Base-by-base conservation (phyloP, 2,113 vertebrate genomes). In the Kobus ellipsiprymnus region DNA sequence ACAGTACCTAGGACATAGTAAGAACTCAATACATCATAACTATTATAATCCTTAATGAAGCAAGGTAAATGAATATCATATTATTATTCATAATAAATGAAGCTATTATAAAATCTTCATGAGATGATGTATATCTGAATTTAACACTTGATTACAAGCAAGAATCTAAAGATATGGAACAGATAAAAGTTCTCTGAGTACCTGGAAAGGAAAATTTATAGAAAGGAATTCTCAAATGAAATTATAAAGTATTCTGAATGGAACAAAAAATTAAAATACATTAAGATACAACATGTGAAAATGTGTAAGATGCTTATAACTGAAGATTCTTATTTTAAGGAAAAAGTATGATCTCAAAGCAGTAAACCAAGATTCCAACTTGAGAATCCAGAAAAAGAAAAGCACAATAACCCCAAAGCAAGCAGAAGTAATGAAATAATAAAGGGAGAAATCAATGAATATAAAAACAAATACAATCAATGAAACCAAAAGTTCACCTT, bases 341-440 rank as follows among this genome's bases (percentile, higher is more conserved):
- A 86, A 92, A 77, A 84, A 87, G 25, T 59, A 82, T 88, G 46
- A 33, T 55, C 46, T 89, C 87, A 57, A 67, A 78, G 90, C 48
- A 96, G 27, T 64, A 80, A 86, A 48, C 48, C 57, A 93, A 84
- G 50, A 12, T 50, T 55, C 64, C 11, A 78, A 27, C 14, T 57
- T 86, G 55, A 85, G 64, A 77, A 93, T 62, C 29, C 46, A 93
- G 67, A 46, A 46, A 54, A 78, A 30, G 6, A 82, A 92, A 27
- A 92, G 13, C 50, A 81, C 84, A 87, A 82, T 87, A 59, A 87
- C 50, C 52, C 50, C 60, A 82, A 82, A 81, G 40, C 33, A 92
- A 81, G 44, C 77, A 88, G 52, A 88, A 88, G 29, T 55, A 74
- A 93, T 88, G 54, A 92, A 83, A 93, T 85, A 91, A 80, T 93